Evolutionary conservation across 2,888 invertebrate species (phyloP).

Genomic region (Philonicus albiceps): DNA sequence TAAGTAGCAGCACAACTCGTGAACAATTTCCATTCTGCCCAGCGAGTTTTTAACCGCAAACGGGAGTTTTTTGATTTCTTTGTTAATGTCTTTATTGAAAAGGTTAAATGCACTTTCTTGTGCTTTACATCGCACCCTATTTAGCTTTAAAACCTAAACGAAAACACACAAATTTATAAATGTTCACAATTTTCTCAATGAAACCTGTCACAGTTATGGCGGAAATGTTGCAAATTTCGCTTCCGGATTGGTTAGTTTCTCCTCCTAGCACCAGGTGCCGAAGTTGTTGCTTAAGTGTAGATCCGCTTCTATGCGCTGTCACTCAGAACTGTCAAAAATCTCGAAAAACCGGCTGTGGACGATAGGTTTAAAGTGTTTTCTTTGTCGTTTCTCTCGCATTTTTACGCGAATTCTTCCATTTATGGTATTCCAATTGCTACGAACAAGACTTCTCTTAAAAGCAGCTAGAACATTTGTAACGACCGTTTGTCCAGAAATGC

Average conservation of each 20-base stretch:
- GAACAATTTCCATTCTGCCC: no score
- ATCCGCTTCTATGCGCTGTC: neutral
- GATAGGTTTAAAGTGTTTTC: neutral
- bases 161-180: no score
- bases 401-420: neutral
- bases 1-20: no score
- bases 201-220: no score
- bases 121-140: no score
- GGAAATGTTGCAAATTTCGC: neutral
- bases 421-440: neutral
- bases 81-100: no score
- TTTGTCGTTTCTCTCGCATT: neutral
- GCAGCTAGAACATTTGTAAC: neutral
- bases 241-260: neutral
- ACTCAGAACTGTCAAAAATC: neutral
- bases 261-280: neutral
- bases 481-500: neutral
- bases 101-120: no score
- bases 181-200: no score
- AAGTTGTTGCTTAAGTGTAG: neutral
- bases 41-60: no score
- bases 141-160: no score
- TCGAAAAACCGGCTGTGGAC: neutral
- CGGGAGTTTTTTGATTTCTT: no score
- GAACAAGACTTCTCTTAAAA: neutral